Evolutionary conservation across 2,797 vertebrate genomes (phyloP).

Genomic region (Geotrypetes seraphini): DNA sequence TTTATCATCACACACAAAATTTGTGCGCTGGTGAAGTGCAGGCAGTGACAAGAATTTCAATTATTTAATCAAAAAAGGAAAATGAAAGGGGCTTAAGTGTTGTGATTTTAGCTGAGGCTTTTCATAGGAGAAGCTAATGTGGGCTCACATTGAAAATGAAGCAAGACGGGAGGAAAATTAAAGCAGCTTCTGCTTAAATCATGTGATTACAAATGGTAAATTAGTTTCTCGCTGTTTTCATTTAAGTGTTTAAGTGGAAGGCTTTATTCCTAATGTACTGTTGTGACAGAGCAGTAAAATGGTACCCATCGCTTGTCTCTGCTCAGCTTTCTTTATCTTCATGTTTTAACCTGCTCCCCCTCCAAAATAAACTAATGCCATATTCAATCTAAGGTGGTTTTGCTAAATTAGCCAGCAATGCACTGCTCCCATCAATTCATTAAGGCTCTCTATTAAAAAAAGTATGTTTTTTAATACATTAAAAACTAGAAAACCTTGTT

Average conservation of each 20-base stretch:
- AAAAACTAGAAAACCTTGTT: no score
- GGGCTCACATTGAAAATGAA: conserved; percentile 92
- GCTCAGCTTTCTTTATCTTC: not conserved
- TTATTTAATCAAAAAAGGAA: conserved; percentile 97
- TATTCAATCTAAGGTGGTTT: no score
- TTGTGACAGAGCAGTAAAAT: conserved; percentile 77
- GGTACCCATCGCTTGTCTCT: conserved; percentile 31
- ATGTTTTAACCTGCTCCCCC: not conserved
- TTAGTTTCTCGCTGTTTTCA: conserved; percentile 99
- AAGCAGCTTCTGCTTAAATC: conserved; percentile 95
- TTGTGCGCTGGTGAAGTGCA: conserved; percentile 83
- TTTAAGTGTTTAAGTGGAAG: conserved; percentile 99
- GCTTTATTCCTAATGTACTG: conserved; percentile 86
- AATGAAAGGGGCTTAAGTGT: conserved; percentile 99
- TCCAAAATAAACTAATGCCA: no score
- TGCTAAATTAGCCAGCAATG: no score
- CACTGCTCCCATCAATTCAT: no score
- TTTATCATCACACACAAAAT: conserved; percentile 74
- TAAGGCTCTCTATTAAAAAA: no score
- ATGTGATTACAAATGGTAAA: conserved; percentile 97
- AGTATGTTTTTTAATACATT: no score
- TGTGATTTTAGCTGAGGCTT: conserved; percentile 87
- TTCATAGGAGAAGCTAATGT: conserved; percentile 96
- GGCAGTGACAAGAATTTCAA: conserved; percentile 99
- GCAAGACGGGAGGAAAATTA: conserved; percentile 92